Base-by-base conservation (phyloP, 2,797 vertebrate genomes). In the Cacajao melanocephalus region DNA sequence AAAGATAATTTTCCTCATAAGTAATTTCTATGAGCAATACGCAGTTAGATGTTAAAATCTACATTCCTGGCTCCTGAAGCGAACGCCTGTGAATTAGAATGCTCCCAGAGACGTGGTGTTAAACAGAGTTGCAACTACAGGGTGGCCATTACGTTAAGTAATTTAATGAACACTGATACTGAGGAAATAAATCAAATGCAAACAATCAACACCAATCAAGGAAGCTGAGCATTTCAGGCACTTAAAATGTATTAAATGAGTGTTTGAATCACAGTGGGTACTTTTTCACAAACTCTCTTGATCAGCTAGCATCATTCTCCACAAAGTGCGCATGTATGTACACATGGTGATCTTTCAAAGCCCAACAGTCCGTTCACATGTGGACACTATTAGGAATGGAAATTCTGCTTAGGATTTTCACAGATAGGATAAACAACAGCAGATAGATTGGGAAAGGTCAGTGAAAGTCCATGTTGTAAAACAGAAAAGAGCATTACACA, bases 101-200 rank as follows among this genome's bases (percentile, higher is more conserved):
- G 90, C 80, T 57, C 75, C 67, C 86, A 94, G 94, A 97, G 97
- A 83, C 48, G n/a, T 48, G 19, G 76, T 30, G 94, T 95, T 98
- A 97, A 97, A 98, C 93, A 89, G 90, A 91, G 94, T 61, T 81
- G 86, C 97, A 97, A 79, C 97, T 95, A 91, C 97, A 95, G 97
- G 98, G 96, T 76, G 97, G 97, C 97, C 91, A 97, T 98, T 98
- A 97, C 97, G 96, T 98, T 98, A 98, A 98, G 97, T 98, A 97
- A 98, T 96, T 98, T 98, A 98, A 98, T 98, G 98, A 98, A 98
- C 98, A 98, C 95, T 95, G 98, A 98, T 97, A 97, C 96, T 61
- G 95, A 98, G 97, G 98, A 98, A 98, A 98, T 98, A 98, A 98
- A 98, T 98, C 98, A 98, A 98, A 98, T 98, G 98, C 98, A 98